Base-by-base conservation (phyloP, 2,888 invertebrate species). In the Eupeodes latifasciatus region DNA sequence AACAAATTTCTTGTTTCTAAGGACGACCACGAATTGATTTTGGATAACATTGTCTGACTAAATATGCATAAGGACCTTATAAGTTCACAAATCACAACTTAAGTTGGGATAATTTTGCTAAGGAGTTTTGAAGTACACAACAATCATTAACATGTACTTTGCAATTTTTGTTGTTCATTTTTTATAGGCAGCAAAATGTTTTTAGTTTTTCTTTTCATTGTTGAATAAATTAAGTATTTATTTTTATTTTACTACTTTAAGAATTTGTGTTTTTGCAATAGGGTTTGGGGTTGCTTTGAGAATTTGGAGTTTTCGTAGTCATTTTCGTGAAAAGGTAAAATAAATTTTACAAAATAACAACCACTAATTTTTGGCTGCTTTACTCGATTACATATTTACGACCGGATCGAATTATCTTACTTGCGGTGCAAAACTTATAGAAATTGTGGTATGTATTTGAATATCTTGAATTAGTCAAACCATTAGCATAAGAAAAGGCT, bases 1-100 rank as follows among this genome's bases (percentile, higher is more conserved):
- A 93, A 93, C 93, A 93, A 93, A 92, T 91, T 92, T 91, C 91
- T 90, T 85, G 93, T 93, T 91, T 91, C 93, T 91, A 91, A 72
- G 91, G 91, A 91, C 92, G 91, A 91, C 92, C 89, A 89, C 59
- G 34, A 88, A 92, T 93, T 92, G 92, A 92, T 92, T 92, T 92
- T 91, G 81, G 77, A 77, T 81, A 67, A 47, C 47, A 81, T 64
- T 75, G 75, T 84, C 78, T 88, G 76, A 81, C 71, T 74, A 69
- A 81, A 84, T 71, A 55, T 81, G 85, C 85, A 81, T 40, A 88
- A 77, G 81, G 78, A 75, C 75, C 47, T 27, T 74, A 88, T 81
- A 78, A 51, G 71, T 74, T 85, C 78, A 81, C 62, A 62, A 75
- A 75, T 75, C n/a, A 53, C 84, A 67, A 67, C 72, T 61, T 12